Evolutionary conservation across 2,113 vertebrate species (phyloP).

Genomic region (Tragelaphus strepsiceros): DNA sequence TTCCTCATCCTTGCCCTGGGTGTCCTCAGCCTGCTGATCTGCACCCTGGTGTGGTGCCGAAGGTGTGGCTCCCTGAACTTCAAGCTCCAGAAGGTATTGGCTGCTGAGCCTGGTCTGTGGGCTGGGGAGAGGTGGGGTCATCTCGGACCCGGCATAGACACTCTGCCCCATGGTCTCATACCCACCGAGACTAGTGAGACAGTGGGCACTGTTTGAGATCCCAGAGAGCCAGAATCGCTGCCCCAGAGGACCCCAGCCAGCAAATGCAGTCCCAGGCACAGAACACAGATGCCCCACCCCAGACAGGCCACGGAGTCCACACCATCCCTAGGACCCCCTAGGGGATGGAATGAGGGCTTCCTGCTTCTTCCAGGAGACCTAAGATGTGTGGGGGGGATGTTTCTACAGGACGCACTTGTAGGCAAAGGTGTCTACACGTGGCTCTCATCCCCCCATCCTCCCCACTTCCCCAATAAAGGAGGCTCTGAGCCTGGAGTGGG

Average conservation of each 20-base stretch:
- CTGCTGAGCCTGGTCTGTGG: too few relatives aligned
- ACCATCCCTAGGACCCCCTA: too few relatives aligned
- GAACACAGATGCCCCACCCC: too few relatives aligned
- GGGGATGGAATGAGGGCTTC: too few relatives aligned
- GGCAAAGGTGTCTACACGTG: too few relatives aligned
- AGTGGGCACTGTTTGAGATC: not conserved
- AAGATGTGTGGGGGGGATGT: too few relatives aligned
- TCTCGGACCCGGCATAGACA: not conserved
- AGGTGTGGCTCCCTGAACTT: accelerated
- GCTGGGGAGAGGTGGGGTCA: not conserved
- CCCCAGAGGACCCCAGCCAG: not conserved
- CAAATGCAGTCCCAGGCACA: not conserved
- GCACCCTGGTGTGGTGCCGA: accelerated
- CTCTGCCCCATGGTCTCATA: not conserved
- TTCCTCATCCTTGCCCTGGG: not conserved
- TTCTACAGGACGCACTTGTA: too few relatives aligned
- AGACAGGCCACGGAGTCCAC: too few relatives aligned
- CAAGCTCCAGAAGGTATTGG: not conserved
- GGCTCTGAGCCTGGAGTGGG: too few relatives aligned
- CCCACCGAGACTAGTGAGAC: not conserved
- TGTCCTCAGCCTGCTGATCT: not conserved
- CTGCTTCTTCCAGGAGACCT: too few relatives aligned
- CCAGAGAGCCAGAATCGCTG: not conserved
- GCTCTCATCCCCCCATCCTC: too few relatives aligned
- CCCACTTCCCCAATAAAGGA: too few relatives aligned